These are phyloP conservation scores for Psittacus erithacus DNA, from an alignment of 2,113 vertebrate species.

Conservation along the genomic window DNA sequence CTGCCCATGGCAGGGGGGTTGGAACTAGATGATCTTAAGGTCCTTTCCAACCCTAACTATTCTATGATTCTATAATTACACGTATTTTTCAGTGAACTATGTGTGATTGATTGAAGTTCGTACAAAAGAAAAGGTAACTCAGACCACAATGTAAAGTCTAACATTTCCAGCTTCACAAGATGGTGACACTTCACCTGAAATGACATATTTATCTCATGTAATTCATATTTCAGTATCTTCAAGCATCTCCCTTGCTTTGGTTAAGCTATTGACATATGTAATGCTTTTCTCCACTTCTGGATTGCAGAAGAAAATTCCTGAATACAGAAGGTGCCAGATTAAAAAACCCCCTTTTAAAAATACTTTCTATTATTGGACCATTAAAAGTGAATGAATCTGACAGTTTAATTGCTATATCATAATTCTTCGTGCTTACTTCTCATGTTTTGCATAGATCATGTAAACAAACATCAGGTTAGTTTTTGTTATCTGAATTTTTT, in stretches of 20 bases:
- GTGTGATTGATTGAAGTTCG: not conserved
- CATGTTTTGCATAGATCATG: not conserved
- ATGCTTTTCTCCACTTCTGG: not conserved
- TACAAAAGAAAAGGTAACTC: not conserved
- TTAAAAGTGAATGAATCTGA: not conserved
- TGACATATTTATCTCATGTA: not conserved
- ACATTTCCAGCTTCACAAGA: not conserved
- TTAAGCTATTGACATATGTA: not conserved
- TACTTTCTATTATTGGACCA: not conserved
- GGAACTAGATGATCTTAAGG: too few relatives aligned
- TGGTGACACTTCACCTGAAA: not conserved
- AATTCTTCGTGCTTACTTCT: not conserved
- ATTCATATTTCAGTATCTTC: constrained; percentile 10
- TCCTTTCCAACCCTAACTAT: too few relatives aligned
- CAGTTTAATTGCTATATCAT: constrained; percentile 9
- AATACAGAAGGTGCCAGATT: not conserved
- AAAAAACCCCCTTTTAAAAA: not conserved
- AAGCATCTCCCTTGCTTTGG: not conserved
- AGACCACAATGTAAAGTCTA: not conserved
- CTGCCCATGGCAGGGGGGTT: too few relatives aligned
- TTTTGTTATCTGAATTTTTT: constrained; percentile 3
- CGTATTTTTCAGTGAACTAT: not conserved
- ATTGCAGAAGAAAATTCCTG: constrained; percentile 11
- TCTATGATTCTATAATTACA: not conserved
- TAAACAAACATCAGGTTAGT: constrained; percentile 32